Evolutionary conservation across 2,797 vertebrate species (phyloP).

Genomic region (Aphelocoma californica): DNA sequence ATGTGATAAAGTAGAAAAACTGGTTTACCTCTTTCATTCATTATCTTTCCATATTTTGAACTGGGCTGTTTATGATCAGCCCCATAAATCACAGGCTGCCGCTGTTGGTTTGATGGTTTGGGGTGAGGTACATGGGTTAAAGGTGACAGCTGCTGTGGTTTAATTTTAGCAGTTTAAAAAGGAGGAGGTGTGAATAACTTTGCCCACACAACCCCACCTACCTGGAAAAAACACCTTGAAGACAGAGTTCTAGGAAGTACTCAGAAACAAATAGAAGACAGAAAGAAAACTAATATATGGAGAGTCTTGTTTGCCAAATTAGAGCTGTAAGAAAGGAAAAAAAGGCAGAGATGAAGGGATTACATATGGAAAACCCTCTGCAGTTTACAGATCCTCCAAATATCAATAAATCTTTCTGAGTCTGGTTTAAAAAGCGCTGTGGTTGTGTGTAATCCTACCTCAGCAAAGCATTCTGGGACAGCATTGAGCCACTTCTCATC

Average conservation of each 20-base stretch:
- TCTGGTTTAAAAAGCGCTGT: neutral
- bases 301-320: neutral
- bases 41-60: neutral
- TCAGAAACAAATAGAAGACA: neutral
- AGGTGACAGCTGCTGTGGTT: neutral
- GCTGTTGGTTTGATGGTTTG: neutral
- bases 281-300: no score
- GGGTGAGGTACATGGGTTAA: neutral
- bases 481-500: neutral
- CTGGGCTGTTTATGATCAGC: neutral
- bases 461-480: neutral
- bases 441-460: neutral
- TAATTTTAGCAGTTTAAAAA: neutral
- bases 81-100: neutral
- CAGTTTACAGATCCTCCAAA: neutral
- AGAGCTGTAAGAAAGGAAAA: neutral
- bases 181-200: neutral
- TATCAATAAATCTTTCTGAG: neutral
- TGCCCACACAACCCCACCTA: neutral
- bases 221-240: neutral
- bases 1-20: neutral
- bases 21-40: neutral
- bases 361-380: neutral
- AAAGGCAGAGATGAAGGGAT: neutral
- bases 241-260: neutral